Percentiles rank a stretch among this genome's conserved stretches.
Conservation (phyloP, 2,797 vertebrate genomes). For the Epinephelus coioides region DNA sequence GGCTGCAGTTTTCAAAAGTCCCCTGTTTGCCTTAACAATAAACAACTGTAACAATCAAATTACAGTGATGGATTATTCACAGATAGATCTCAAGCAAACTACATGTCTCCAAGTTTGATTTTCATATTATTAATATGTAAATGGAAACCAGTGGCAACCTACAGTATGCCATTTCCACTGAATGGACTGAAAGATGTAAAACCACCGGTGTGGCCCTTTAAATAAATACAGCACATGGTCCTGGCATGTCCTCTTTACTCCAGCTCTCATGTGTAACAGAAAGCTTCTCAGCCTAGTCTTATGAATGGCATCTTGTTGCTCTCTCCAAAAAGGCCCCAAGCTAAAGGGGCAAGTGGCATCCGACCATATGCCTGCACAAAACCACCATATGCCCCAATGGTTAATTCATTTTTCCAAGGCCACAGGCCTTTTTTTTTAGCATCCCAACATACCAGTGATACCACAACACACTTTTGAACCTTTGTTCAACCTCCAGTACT, state of each 20-base stretch:
- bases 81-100: not conserved
- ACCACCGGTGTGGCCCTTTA: not conserved
- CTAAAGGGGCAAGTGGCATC: constrained; percentile 72
- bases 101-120: not conserved
- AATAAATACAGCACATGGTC: constrained; percentile 24
- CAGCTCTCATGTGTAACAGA: constrained; percentile 36
- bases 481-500: constrained; percentile 46
- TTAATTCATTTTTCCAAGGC: constrained; percentile 80
- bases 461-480: constrained; percentile 41
- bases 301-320: constrained; percentile 74
- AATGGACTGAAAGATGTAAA: constrained; percentile 17
- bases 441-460: constrained; percentile 48
- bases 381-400: constrained; percentile 83
- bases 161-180: not conserved
- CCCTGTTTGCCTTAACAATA: not conserved
- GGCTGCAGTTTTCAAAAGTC: not conserved
- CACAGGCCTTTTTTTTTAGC: constrained; percentile 55
- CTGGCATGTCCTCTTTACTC: constrained; percentile 48
- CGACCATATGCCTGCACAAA: constrained; percentile 82
- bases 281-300: constrained; percentile 56
- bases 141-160: not conserved
- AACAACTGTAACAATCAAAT: not conserved
- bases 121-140: not conserved
- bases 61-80: not conserved
- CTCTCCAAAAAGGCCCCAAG: constrained; percentile 73